Conservation (phyloP, 2,888 invertebrate genomes). For the Brachyopa scutellaris region DNA sequence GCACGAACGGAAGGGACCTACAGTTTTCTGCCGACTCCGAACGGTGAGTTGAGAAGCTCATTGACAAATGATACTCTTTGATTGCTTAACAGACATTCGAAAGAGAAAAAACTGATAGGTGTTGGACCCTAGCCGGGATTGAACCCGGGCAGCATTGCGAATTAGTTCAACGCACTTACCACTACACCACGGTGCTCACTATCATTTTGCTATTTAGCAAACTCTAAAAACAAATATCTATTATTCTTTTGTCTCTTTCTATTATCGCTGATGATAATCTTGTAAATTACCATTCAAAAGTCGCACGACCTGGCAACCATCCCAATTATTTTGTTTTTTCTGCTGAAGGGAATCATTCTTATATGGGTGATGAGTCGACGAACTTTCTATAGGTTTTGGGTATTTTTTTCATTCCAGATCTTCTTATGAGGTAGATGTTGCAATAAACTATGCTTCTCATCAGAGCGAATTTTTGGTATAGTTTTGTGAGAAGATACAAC, state of each 20-base stretch:
- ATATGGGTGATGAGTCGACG: slow-evolving; percentile 52
- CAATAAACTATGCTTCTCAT: slow-evolving; percentile 33
- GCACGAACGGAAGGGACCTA: no score
- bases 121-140: no score
- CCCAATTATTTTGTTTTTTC: slow-evolving; percentile 11
- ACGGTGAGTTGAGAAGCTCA: no score
- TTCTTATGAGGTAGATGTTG: slow-evolving; percentile 41
- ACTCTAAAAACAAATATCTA: background rate
- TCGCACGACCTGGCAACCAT: slow-evolving; percentile 49
- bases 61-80: no score
- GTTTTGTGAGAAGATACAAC: slow-evolving; percentile 57
- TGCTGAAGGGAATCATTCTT: slow-evolving; percentile 8
- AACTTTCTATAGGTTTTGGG: slow-evolving; percentile 39
- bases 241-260: slow-evolving; percentile 5
- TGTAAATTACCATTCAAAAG: background rate
- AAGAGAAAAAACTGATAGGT: no score
- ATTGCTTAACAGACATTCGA: no score
- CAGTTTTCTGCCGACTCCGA: no score
- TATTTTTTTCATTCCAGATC: slow-evolving; percentile 37
- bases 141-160: no score
- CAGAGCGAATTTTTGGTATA: slow-evolving; percentile 50
- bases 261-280: slow-evolving; percentile 22
- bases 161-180: no score
- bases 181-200: no score
- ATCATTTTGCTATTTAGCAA: background rate